A percentile compares a stretch with the other conserved stretches of the same genome.
Evolutionary conservation across 2,888 invertebrate genomes (phyloP).

Genomic region (Cinara cedri): DNA sequence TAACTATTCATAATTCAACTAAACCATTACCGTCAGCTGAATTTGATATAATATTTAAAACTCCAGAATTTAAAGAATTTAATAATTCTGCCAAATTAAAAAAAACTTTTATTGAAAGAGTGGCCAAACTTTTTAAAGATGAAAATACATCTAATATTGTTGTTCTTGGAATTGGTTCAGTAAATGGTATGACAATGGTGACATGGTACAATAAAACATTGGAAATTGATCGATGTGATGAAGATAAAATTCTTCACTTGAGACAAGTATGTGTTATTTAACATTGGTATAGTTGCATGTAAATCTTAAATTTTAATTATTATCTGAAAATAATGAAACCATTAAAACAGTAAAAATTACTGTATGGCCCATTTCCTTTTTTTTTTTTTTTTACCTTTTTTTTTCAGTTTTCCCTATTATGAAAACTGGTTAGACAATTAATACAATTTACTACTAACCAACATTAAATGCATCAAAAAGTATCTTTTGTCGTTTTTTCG

Average conservation of each 20-base stretch:
- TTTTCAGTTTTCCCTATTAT: too few species aligned
- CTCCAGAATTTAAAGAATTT: slow-evolving; percentile 71
- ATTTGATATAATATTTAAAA: slow-evolving; percentile 80
- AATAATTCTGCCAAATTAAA: slow-evolving; percentile 75
- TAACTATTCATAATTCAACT: slow-evolving; percentile 41
- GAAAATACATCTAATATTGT: slow-evolving; percentile 75
- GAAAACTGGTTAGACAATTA: too few species aligned
- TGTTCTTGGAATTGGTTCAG: slow-evolving; percentile 65
- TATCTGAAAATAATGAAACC: too few species aligned
- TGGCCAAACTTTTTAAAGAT: slow-evolving; percentile 80
- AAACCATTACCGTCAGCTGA: slow-evolving; percentile 68
- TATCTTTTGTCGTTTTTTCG: too few species aligned
- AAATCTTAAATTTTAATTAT: not conserved
- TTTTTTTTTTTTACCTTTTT: too few species aligned
- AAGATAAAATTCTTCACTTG: slow-evolving; percentile 75
- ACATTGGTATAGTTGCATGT: not conserved
- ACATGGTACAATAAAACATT: slow-evolving; percentile 78
- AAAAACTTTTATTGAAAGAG: slow-evolving; percentile 79
- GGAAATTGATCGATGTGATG: slow-evolving; percentile 76
- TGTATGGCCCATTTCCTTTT: too few species aligned
- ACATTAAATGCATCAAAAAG: too few species aligned
- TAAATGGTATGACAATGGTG: slow-evolving; percentile 64
- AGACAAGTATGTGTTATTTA: slow-evolving; percentile 64
- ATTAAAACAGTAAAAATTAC: too few species aligned
- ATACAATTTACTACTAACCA: too few species aligned